Conservation (phyloP, 1,140 invertebrate genomes). For the Druon quercuslanigerum region DNA sequence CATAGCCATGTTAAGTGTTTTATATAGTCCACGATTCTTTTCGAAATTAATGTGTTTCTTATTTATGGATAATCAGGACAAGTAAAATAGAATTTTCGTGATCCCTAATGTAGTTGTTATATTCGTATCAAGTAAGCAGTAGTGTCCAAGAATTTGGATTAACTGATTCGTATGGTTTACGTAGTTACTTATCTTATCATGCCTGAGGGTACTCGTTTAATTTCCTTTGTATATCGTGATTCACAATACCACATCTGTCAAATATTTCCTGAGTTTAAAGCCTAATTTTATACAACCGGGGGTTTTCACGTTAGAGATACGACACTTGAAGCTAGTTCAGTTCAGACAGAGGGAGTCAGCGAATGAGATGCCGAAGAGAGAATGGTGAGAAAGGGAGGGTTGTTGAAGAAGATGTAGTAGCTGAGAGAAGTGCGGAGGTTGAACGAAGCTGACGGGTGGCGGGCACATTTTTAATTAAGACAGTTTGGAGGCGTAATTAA, state of each 20-base stretch:
- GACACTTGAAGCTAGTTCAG: conserved; percentile 1
- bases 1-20: too few relatives aligned
- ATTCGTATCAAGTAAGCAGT: neutral
- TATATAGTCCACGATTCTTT: too few relatives aligned
- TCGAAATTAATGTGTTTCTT: too few relatives aligned
- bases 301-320: neutral
- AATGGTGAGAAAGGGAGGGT: conserved; percentile 1
- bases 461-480: conserved; percentile 74
- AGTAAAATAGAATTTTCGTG: neutral
- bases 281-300: conserved; percentile 19
- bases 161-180: neutral
- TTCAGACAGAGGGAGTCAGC: neutral
- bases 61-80: too few relatives aligned
- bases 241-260: conserved; percentile 23
- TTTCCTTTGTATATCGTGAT: conserved; percentile 11
- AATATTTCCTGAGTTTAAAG: conserved; percentile 15
- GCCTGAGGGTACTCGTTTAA: neutral
- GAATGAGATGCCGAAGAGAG: conserved; percentile 6
- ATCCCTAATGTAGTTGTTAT: neutral
- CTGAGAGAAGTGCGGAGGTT: conserved; percentile 29
- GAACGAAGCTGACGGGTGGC: conserved; percentile 53
- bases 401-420: conserved; percentile 20
- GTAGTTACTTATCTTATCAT: neutral
- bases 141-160: neutral
- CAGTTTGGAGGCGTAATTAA: conserved; percentile 72